These are phyloP conservation scores for Ochotona princeps DNA, from an alignment of 2,113 vertebrate species.

Conservation along the genomic window DNA sequence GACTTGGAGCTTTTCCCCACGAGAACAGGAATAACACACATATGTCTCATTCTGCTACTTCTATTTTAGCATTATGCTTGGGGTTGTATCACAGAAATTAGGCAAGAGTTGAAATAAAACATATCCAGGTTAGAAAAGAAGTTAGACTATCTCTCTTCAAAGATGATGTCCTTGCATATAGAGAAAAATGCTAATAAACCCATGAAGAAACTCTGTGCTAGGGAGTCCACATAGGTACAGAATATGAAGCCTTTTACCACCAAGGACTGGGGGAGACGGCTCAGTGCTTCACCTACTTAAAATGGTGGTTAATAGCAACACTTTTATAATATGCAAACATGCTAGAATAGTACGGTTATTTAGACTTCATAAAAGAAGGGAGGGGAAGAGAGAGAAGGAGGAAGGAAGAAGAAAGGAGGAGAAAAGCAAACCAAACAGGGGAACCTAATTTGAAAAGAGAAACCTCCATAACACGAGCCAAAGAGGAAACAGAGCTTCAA, in stretches of 20 bases:
- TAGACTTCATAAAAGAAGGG: not conserved
- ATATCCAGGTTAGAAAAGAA: not conserved
- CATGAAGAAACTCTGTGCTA: not conserved
- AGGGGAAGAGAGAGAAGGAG: too few relatives aligned
- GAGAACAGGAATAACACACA: not conserved
- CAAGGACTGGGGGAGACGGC: not conserved
- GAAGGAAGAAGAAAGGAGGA: fast-evolving
- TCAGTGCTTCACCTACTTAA: not conserved
- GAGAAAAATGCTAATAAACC: not conserved
- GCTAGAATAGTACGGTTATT: not conserved
- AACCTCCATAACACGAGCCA: not conserved
- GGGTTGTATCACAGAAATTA: not conserved
- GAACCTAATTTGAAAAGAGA: not conserved
- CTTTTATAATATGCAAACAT: not conserved
- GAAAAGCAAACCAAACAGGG: fast-evolving
- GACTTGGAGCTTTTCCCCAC: not conserved
- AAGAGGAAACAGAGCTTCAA: not conserved
- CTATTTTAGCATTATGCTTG: not conserved
- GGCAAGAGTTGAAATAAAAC: not conserved
- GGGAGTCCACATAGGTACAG: not conserved
- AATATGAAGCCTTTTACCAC: not conserved
- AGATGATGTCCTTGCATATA: not conserved
- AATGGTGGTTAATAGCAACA: not conserved
- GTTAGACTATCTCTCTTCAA: not conserved
- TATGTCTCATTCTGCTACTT: not conserved